Base-by-base conservation (phyloP, 2,113 vertebrate genomes). In the Indri indri region DNA sequence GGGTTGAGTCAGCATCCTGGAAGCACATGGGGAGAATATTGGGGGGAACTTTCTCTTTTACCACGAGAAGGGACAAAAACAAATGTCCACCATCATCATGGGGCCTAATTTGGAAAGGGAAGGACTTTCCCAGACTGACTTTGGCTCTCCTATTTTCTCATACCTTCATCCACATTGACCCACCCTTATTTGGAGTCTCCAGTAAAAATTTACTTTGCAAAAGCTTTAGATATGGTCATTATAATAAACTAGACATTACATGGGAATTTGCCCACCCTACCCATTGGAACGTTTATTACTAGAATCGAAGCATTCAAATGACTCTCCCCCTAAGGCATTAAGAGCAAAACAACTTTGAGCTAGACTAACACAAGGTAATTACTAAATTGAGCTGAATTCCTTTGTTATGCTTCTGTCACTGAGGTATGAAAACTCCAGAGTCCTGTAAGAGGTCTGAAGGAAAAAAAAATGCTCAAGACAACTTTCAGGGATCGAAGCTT, bases 231-330 rank as follows among this genome's bases (percentile, higher is more conserved):
- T 66, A 27, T 66, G 50, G 59, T n/a, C 81, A 52, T 61, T 96
- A 94, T 94, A 91, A 95, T 73, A 77, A 27, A 11, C n/a, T 94
- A 88, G 84, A 22, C 34, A 95, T 94, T 89, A 79, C 74, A 87
- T 40, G 34, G 10, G 6, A 40, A 76, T 95, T 91, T 65, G 83
- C 40, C 65, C 74, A 22, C 37, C 47, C 65, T 96, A 18, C 50
- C 52, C 73, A 65, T 8, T 93, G 66, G 42, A 90, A 96, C 45
- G 96, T 93, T 71, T 74, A 82, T 91, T 79, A 66, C 89, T 66
- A 87, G 68, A 94, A 79, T 96, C 66, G 96, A 93, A 96, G 92
- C 68, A 87, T 87, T 77, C 34, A 66, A 93, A 93, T 91, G 52
- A n/a, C 73, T 89, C 32, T 97, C 50, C 32, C 96, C 50, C 70